A percentile compares a stretch with the other conserved stretches of the same genome.
Conservation (phyloP, 2,113 vertebrate genomes). For the Crotophaga sulcirostris region DNA sequence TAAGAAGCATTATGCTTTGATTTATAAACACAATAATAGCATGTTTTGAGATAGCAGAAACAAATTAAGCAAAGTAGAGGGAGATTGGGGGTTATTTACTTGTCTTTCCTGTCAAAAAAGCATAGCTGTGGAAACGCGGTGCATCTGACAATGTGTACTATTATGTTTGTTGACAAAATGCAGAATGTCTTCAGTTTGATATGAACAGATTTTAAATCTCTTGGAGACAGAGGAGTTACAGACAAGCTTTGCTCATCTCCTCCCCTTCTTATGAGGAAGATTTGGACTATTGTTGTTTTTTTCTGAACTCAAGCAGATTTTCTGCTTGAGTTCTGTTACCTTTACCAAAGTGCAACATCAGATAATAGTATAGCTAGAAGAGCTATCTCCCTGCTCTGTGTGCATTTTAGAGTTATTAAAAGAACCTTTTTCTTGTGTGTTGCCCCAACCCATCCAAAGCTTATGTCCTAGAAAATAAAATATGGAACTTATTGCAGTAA, state of each 20-base stretch:
- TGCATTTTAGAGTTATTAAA: neutral
- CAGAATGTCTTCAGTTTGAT: neutral
- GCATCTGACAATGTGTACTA: constrained; percentile 6
- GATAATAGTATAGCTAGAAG: neutral
- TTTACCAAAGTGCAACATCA: neutral
- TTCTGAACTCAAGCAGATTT: neutral
- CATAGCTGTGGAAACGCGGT: constrained; percentile 1
- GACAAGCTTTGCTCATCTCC: neutral
- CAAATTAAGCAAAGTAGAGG: constrained; percentile 56
- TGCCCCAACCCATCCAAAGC: neutral
- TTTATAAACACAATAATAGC: constrained; percentile 45
- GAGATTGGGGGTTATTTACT: constrained; percentile 46
- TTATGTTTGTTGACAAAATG: constrained; percentile 31
- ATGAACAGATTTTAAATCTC: constrained; percentile 22
- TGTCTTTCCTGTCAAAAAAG: constrained; percentile 38
- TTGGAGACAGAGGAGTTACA: neutral
- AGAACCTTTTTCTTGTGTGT: neutral
- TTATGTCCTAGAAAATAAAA: neutral
- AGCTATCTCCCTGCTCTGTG: neutral
- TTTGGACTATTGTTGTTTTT: neutral
- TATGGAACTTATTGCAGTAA: fast-evolving
- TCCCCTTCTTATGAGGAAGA: neutral
- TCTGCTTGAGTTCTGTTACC: neutral
- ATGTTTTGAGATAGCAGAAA: constrained; percentile 50
- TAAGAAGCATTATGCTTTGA: neutral